phyloP scores from a whole-genome alignment of 1,140 invertebrate species.

The Mycetomoellerius zeteki region DNA sequence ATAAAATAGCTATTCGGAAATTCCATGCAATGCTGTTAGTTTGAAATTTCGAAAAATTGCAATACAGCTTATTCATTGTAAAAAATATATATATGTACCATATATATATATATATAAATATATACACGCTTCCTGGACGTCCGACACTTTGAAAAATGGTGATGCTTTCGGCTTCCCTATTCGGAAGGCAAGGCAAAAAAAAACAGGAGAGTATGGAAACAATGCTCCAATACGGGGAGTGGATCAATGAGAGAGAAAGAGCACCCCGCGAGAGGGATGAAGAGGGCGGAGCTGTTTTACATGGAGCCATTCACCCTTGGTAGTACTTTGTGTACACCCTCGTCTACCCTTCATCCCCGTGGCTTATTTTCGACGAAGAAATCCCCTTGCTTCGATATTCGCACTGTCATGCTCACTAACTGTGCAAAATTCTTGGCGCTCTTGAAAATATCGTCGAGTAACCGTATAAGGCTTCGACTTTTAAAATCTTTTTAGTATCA shows the following conservation, averaged over 20 bases:
- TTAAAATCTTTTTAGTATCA: constrained; percentile 29
- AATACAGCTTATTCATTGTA: constrained; percentile 34
- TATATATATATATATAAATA: neutral
- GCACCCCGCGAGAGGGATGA: constrained; percentile 1
- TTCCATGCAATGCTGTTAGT: neutral
- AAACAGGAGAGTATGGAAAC: constrained; percentile 63
- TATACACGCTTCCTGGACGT: constrained; percentile 34
- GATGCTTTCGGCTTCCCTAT: constrained; percentile 59
- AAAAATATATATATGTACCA: constrained; percentile 8
- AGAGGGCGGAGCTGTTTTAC: constrained; percentile 69
- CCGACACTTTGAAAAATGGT: constrained; percentile 82
- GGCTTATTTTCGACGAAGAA: constrained; percentile 72
- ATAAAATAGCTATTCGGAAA: constrained; percentile 30
- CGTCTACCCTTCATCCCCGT: constrained; percentile 66
- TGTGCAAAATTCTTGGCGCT: constrained; percentile 25
- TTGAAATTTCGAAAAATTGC: constrained; percentile 46
- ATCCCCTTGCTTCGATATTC: constrained; percentile 62
- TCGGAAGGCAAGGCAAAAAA: constrained; percentile 38
- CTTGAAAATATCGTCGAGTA: constrained; percentile 30
- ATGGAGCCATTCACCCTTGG: constrained; percentile 72
- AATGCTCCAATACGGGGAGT: constrained; percentile 65
- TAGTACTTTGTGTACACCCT: constrained; percentile 67
- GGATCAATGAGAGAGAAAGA: constrained; percentile 57
- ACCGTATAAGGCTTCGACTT: neutral
- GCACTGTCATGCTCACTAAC: constrained; percentile 61